Percentiles rank a stretch among this genome's conserved stretches.
Evolutionary conservation across 2,113 vertebrate genomes (phyloP).

Genomic region (Peromyscus californicus): DNA sequence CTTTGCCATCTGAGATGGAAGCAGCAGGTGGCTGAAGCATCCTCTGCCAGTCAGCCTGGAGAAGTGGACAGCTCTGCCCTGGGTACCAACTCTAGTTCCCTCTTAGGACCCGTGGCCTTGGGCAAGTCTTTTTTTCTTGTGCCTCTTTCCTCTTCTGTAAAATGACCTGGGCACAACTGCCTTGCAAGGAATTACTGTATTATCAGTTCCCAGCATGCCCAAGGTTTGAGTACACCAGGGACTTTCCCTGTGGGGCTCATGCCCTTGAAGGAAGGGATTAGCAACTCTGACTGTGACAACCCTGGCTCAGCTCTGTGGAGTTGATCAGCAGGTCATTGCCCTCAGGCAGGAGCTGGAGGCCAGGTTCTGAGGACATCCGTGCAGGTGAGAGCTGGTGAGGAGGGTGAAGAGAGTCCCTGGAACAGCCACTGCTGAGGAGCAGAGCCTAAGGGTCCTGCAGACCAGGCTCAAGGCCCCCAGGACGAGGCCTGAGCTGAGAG

Average conservation of each 20-base stretch:
- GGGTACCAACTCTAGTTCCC: background rate
- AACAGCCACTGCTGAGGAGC: background rate
- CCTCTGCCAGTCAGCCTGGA: background rate
- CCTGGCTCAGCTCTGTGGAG: background rate
- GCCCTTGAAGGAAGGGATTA: background rate
- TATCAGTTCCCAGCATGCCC: too few species aligned
- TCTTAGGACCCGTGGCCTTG: background rate
- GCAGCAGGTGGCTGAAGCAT: background rate
- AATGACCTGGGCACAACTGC: background rate
- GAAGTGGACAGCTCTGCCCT: background rate
- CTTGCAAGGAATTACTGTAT: background rate
- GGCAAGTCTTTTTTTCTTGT: background rate
- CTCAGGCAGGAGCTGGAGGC: background rate
- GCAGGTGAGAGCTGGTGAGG: background rate
- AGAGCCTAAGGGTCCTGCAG: background rate
- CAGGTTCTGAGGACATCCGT: background rate
- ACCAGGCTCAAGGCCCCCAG: background rate
- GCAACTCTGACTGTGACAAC: background rate
- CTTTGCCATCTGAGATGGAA: background rate
- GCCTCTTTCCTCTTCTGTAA: background rate
- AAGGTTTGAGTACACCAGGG: background rate
- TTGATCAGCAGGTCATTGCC: background rate
- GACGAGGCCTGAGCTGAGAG: background rate
- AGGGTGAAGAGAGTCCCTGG: background rate
- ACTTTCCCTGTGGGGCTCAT: background rate